Evolutionary conservation across 2,888 invertebrate species (phyloP), one percentile per base, ranked within the genome.

Genomic region (Noctua fimbriata): DNA sequence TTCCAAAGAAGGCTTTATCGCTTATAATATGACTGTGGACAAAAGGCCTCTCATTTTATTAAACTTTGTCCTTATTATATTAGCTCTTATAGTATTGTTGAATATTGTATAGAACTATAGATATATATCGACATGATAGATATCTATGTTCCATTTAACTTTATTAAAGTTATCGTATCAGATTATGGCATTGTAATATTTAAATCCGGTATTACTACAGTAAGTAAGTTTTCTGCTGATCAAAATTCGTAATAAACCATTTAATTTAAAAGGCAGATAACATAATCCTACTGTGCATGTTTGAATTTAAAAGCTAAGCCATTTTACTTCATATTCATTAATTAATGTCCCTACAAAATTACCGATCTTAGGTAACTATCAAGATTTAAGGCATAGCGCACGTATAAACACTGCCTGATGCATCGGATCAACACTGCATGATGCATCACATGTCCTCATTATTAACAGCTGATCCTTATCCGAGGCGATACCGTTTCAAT

Each of bases 21-120:
- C 63, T 67, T 79, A 32, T 72, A 77, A 65, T 76, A 79, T 36
- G 67, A 69, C 36, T 73, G 49, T 18, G 47, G 55, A 71, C 71
- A 84, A 82, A 84, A 87, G 76, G 24, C n/a, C 69, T 24, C 70
- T 41, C 41, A 71, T 83, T 76, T 78, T 73, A 83, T 74, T 79
- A 66, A 85, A 69, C 9, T 69, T 66, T 41, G 74, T 74, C 74
- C 67, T 65, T 72, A 70, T n/a, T 47, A 47, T 36, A 60, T 49
- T 41, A 18, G 3, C 52, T 83, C 28, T 28, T 79, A 82, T 16
- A 66, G 55, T 18, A 69, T 41, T 63, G 47, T 73, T 70, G 55
- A 69, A 75, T 74, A 77, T n/a, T 79, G 28, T 75, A 55, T 49
- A 36, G 47, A 47, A 12, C n/a, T 66, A 71, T 49, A 72, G n/a